Evolutionary conservation across 2,888 invertebrate genomes (phyloP), one percentile per base, ranked within the genome.

Genomic region (Lapara coniferarum): DNA sequence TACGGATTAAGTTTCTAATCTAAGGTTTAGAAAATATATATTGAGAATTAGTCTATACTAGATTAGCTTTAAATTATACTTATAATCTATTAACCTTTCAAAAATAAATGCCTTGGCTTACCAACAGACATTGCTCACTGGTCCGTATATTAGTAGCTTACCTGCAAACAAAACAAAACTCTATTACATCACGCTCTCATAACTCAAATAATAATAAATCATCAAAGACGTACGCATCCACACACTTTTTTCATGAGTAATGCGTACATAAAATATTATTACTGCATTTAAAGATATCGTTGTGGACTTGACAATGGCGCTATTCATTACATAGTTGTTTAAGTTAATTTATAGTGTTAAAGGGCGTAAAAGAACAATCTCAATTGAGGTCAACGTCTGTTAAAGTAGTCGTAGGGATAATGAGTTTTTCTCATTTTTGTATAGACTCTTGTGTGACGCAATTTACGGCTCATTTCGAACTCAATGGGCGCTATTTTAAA

Each of bases 311-410:
- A 86, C 85, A 86, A 86, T 78, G 75, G 74, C 59, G 58, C 68
- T 70, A 72, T 82, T 80, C 77, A 82, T 80, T 77, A 85, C 85
- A 83, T 77, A 81, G 86, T 85, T 79, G 78, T 73, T 69, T 70
- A 71, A 71, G 71, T 75, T 77, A 75, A 79, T 80, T 73, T 78
- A 78, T 76, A 52, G 67, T 72, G 73, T 76, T 75, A 66, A 67
- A 78, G 78, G 78, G 75, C 75, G 72, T 53, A 52, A 53, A 53
- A 69, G 68, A 63, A 69, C 59, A 63, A 44, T 46, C 14, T 44
- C 63, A 44, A 69, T 58, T 37, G 63, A 69, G 68, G 63, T 69
- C 68, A 37, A 63, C 53, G 63, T 10, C 68, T 69, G 37, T 19
- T 59, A 8, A 58, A 69, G 30, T 69, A 49, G 56, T 49, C n/a